A percentile compares a stretch with the other conserved stretches of the same genome.
Evolutionary conservation across 2,888 invertebrate species (phyloP).

Genomic region (Cataglyphis livida): DNA sequence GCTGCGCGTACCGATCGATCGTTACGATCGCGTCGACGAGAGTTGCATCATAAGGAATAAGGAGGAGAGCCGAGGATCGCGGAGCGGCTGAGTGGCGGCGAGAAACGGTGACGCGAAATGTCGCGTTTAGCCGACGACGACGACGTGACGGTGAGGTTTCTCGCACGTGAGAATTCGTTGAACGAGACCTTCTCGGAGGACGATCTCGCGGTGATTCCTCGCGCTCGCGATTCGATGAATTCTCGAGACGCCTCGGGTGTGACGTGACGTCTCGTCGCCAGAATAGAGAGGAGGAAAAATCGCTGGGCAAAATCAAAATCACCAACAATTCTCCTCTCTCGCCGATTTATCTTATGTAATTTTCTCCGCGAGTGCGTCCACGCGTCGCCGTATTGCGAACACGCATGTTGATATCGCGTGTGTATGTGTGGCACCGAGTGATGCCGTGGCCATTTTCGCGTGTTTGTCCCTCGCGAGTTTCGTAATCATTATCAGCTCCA

Average conservation of each 20-base stretch:
- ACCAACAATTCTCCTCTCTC: background rate
- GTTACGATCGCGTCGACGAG: background rate
- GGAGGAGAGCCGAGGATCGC: too few species aligned
- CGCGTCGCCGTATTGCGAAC: conserved; percentile 51
- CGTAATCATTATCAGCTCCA: conserved; percentile 85
- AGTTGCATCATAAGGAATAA: background rate
- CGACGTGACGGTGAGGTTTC: conserved; percentile 62
- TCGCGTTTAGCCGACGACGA: conserved; percentile 75
- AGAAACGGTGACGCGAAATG: conserved; percentile 74
- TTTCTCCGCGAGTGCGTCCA: conserved; percentile 42
- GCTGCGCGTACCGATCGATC: background rate
- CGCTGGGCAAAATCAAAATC: too few species aligned
- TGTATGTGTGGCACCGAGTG: conserved; percentile 70
- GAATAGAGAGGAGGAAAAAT: background rate
- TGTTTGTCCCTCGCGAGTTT: conserved; percentile 81
- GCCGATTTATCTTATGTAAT: conserved; percentile 47
- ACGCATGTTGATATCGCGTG: conserved; percentile 78
- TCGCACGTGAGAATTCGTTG: conserved; percentile 32
- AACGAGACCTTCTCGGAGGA: background rate
- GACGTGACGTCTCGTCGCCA: background rate
- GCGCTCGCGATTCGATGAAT: background rate
- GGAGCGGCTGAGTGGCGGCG: background rate
- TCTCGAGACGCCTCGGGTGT: too few species aligned
- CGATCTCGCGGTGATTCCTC: background rate
- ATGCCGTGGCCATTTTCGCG: conserved; percentile 85